Percentiles rank a stretch among this genome's conserved stretches.
phyloP scores from a whole-genome alignment of 2,888 invertebrate species.

The Anthophora plumipes region DNA sequence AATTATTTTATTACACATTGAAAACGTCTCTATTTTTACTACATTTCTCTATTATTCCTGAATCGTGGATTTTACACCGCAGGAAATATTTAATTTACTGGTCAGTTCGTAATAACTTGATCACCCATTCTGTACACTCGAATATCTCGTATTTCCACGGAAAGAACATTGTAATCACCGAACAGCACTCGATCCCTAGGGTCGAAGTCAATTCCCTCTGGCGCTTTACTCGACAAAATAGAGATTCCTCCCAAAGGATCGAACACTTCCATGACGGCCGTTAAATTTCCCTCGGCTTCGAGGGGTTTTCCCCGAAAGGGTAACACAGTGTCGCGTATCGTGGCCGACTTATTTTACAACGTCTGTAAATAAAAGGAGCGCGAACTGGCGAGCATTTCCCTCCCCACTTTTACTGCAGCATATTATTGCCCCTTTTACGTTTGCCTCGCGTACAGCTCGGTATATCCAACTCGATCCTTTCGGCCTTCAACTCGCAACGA shows the following conservation, averaged over 20 bases:
- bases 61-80: no score
- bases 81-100: no score
- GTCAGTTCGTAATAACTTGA: no score
- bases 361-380: constrained; percentile 38
- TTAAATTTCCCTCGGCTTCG: constrained; percentile 13
- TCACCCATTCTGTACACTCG: no score
- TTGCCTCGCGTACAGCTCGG: constrained; percentile 24
- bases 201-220: constrained; percentile 4
- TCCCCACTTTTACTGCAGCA: constrained; percentile 52
- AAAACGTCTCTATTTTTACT: no score
- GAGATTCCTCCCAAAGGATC: background rate
- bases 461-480: constrained; percentile 33
- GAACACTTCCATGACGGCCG: background rate
- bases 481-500: constrained; percentile 2
- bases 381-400: constrained; percentile 28
- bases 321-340: constrained; percentile 22
- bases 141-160: no score
- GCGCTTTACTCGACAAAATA: background rate
- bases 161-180: no score
- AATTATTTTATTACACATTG: no score
- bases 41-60: no score
- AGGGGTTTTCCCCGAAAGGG: background rate
- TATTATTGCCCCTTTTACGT: constrained; percentile 58
- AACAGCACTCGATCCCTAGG: background rate
- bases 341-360: constrained; percentile 32